A percentile compares a stretch with the other conserved stretches of the same genome.
Conservation (phyloP, 2,797 vertebrate species). For the Pantherophis alleghaniensis region DNA sequence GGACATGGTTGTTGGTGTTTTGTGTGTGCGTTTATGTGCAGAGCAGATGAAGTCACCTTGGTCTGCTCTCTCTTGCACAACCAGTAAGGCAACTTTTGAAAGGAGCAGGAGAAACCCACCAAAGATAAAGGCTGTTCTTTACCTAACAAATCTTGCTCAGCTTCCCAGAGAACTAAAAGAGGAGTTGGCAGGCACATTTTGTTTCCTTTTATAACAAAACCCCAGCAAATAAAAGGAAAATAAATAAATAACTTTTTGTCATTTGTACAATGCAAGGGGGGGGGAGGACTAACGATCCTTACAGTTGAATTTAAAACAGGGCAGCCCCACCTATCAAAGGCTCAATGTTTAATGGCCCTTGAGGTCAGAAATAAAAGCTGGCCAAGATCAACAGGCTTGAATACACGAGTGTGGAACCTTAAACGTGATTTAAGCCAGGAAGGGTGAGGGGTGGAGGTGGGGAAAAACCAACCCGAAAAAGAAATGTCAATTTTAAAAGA, state of each 20-base stretch:
- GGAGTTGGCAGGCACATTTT: background rate
- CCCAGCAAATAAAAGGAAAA: background rate
- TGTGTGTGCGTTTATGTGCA: background rate
- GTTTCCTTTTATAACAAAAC: constrained; percentile 6
- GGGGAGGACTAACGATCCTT: no score
- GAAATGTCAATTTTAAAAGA: background rate
- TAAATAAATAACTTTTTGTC: background rate
- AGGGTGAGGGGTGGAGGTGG: fast-evolving
- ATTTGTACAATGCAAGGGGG: background rate
- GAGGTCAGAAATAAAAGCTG: background rate
- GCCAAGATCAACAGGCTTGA: background rate
- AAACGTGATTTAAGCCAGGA: background rate
- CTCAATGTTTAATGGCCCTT: background rate
- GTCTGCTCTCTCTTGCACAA: background rate
- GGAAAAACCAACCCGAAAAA: background rate
- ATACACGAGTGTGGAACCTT: background rate
- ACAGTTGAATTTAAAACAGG: background rate
- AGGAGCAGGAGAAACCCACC: background rate
- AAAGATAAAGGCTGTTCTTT: background rate
- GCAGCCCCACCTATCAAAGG: background rate
- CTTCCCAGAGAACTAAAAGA: background rate
- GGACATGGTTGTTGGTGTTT: background rate
- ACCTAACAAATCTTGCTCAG: background rate
- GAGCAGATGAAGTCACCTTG: constrained; percentile 54
- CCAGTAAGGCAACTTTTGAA: constrained; percentile 55